Evolutionary conservation across 2,113 vertebrate genomes (phyloP).

Genomic region (Macaca fascicularis): T2T-MFA8v1.1 NC_088388.1:124701501-124702000

Average conservation of each 20-base stretch:
- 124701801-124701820: constrained; percentile 41
- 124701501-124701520: not conserved
- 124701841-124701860: constrained; percentile 80
- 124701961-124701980: not conserved
- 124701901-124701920: constrained; percentile 78
- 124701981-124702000: not conserved
- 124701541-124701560: not conserved
- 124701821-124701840: constrained; percentile 52
- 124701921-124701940: not conserved
- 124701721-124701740: not conserved
- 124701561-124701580: not conserved
- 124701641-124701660: not conserved
- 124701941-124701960: constrained; percentile 6
- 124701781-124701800: constrained; percentile 65
- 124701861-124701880: constrained; percentile 81
- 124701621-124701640: not conserved
- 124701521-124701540: not conserved
- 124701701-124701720: not conserved
- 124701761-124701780: constrained; percentile 26
- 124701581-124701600: not conserved
- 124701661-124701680: not conserved
- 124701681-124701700: not conserved
- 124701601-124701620: not conserved
- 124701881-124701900: constrained; percentile 61
- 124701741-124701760: not conserved